Base-by-base conservation (phyloP, 2,797 vertebrate genomes). In the Pseudotriccus pelzelni region DNA sequence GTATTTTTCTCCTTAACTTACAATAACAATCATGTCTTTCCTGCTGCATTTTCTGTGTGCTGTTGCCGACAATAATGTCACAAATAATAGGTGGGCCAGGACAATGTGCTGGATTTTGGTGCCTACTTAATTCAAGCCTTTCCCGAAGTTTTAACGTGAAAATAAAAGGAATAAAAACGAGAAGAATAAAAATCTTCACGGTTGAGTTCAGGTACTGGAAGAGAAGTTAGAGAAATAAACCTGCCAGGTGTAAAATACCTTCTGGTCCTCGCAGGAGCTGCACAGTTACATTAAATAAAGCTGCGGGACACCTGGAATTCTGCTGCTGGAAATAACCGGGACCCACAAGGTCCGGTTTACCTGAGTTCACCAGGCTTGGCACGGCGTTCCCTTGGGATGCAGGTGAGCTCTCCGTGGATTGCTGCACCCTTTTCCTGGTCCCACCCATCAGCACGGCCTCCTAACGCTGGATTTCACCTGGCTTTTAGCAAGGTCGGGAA, bases 21-120 rank as follows among this genome's bases (percentile, higher is more conserved):
- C 0, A 20, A 90, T 30, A 89, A 91, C 89, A 67, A 94, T 82
- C 66, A 23, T 46, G 44, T 90, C 89, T 92, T 91, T 92, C 93
- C 91, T 90, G 90, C 91, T 24, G 0, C 1, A 3, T 53, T 93
- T 76, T 80, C 53, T 41, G 4, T 2, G 58, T 4, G 4, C n/a
- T 39, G 4, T 14, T 8, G 19, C 22, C 1, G 25, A 85, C 50
- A 76, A 63, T 30, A 76, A 67, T 15, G 55, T 39, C 81, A 12
- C 74, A 20, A 11, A 76, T 32, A 39, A 46, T 59, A 68, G 6
- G 56, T 4, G 24, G 72, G 82, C 69, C 78, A 47, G 59, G 50
- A 83, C 64, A 76, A n/a, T 0, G 32, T 25, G 46, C 39, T 53
- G 17, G 23, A 44, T 37, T 47, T 85, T 9, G 30, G 47, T 23